Evolutionary conservation across 2,113 vertebrate genomes (phyloP), one percentile per base, ranked within the genome.

Genomic region (Octodon degus): DNA sequence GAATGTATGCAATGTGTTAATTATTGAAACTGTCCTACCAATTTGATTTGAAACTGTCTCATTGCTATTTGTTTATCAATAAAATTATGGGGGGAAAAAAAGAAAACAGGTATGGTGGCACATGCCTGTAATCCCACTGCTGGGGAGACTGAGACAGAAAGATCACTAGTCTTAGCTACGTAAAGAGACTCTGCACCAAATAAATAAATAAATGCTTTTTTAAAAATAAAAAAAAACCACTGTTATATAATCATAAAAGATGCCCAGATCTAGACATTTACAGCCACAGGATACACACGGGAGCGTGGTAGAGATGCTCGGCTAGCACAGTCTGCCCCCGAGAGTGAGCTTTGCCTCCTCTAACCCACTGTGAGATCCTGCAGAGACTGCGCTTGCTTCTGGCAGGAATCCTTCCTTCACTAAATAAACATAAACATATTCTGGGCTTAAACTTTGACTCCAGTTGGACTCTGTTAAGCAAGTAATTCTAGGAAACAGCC

Each of bases 271-370:
- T n/a, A 17, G 43, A 25, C 4, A 72, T 12, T 2, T 7, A 16
- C 9, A 58, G 5, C n/a, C 30, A 3, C 34, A 67, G 74, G 76
- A 25, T 62, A 63, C 27, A 43, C 67, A 77, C n/a, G 58, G 34
- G 40, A 70, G 16, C 19, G 32, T 34, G 14, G 47, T 20, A 27
- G 1, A 34, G 0, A 9, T 14, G 5, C 27, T 3, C n/a, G 80
- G 67, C 24, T 11, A 22, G 32, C 25, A 16, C 5, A 20, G 7
- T 0, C 0, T 2, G 19, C 20, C 24, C 12, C 62, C 7, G 8
- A 17, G n/a, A 83, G 10, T 2, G 20, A 77, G 53, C 34, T 50
- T 34, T 1, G 4, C 30, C 70, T 43, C 0, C 27, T 40, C 58
- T 13, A 60, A 17, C 14, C 74, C 62, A 8, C 4, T 12, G 86